Percentiles rank a stretch among this genome's conserved stretches.
Evolutionary conservation across 2,113 vertebrate species (phyloP).

Genomic region (Tretioscincus oriximinensis): DNA sequence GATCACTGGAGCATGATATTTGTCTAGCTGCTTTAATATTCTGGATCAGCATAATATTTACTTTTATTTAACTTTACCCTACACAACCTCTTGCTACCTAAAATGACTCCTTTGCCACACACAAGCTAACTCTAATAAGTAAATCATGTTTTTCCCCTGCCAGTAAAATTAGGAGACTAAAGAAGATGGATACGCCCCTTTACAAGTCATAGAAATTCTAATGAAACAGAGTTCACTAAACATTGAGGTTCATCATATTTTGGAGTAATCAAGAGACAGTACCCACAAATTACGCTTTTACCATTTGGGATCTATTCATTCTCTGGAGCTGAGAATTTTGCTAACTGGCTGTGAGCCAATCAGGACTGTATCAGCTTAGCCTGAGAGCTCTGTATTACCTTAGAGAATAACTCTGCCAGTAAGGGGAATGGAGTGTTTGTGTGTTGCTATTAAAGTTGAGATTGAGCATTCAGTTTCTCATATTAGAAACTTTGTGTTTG

Average conservation of each 20-base stretch:
- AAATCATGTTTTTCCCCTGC: slow-evolving; percentile 56
- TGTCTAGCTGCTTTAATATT: background rate
- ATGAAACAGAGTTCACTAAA: slow-evolving; percentile 43
- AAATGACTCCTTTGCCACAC: slow-evolving; percentile 52
- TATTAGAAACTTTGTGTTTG: slow-evolving; percentile 27
- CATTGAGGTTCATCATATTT: slow-evolving; percentile 39
- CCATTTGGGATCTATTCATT: background rate
- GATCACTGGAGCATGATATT: background rate
- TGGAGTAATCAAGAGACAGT: slow-evolving; percentile 36
- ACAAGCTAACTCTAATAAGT: slow-evolving; percentile 36
- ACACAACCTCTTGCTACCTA: slow-evolving; percentile 37
- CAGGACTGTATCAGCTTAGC: background rate
- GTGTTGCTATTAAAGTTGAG: background rate
- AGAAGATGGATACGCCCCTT: slow-evolving; percentile 57
- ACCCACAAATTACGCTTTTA: background rate
- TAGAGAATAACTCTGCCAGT: background rate
- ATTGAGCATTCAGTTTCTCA: background rate
- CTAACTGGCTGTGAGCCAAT: slow-evolving; percentile 21
- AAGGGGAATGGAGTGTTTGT: background rate
- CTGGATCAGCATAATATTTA: background rate
- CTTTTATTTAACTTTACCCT: slow-evolving; percentile 21
- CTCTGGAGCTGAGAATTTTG: background rate
- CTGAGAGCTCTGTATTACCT: background rate
- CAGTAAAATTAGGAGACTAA: slow-evolving; percentile 53
- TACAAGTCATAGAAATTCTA: slow-evolving; percentile 46